Evolutionary conservation across 1,140 invertebrate species (phyloP).

Genomic region (Bombus soroeensis): DNA sequence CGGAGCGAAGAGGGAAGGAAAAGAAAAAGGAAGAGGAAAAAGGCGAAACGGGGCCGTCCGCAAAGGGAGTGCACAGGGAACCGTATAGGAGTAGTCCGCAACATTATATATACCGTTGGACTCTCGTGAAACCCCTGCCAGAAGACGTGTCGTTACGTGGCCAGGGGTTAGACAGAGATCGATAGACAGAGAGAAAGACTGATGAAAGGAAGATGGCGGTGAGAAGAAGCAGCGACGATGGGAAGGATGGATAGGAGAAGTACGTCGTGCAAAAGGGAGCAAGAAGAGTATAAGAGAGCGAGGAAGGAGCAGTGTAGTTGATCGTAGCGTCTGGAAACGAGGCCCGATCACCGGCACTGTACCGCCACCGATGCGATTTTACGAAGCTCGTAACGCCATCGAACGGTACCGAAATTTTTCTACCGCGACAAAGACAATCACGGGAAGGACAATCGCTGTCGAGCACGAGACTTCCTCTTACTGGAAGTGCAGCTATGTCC

Average conservation of each 20-base stretch:
- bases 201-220: neutral
- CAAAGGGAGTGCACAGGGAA: slow-evolving; percentile 50
- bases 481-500: neutral
- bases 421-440: neutral
- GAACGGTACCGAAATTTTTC: slow-evolving; percentile 53
- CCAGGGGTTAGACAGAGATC: neutral
- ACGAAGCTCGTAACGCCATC: slow-evolving; percentile 43
- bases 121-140: slow-evolving; percentile 48
- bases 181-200: neutral
- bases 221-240: slow-evolving; percentile 3
- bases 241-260: slow-evolving; percentile 22
- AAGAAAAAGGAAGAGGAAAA: slow-evolving; percentile 59
- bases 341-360: slow-evolving; percentile 20
- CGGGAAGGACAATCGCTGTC: neutral
- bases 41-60: slow-evolving; percentile 56
- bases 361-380: slow-evolving; percentile 47
- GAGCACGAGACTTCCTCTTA: neutral
- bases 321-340: slow-evolving; percentile 39
- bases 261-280: slow-evolving; percentile 8
- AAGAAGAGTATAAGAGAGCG: neutral
- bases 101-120: slow-evolving; percentile 55
- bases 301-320: slow-evolving; percentile 18
- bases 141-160: slow-evolving; percentile 51
- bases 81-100: slow-evolving; percentile 45
- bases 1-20: neutral